These are phyloP conservation scores for Conus ventricosus DNA, from an alignment of 1,140 invertebrate genomes.

Conservation along the genomic window DNA sequence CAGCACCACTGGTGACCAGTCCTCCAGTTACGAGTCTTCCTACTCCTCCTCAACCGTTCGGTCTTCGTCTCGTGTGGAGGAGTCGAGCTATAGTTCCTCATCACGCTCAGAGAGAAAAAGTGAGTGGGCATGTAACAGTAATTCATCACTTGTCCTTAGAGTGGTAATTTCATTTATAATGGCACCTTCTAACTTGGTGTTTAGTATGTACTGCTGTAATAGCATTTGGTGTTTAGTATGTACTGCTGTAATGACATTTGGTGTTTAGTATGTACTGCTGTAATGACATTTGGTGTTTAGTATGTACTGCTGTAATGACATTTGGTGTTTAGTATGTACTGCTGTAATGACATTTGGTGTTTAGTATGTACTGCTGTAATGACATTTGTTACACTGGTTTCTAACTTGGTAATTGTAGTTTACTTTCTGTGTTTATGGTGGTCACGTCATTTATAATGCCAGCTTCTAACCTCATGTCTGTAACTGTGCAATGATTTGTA, in stretches of 20 bases:
- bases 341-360: too few species aligned
- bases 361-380: neutral
- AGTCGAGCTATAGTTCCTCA: slow-evolving; percentile 31
- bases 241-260: neutral
- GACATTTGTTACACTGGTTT: neutral
- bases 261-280: too few species aligned
- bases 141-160: too few species aligned
- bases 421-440: too few species aligned
- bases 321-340: neutral
- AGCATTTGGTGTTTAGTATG: neutral
- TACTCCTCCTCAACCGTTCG: slow-evolving; percentile 23
- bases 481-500: too few species aligned
- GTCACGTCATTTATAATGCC: too few species aligned
- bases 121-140: slow-evolving; percentile 25
- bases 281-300: too few species aligned
- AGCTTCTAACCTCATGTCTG: too few species aligned
- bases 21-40: slow-evolving; percentile 48
- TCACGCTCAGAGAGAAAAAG: slow-evolving; percentile 47
- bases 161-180: too few species aligned
- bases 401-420: neutral
- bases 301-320: neutral
- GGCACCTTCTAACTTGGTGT: too few species aligned
- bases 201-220: too few species aligned
- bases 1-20: slow-evolving; percentile 48
- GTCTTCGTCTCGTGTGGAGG: slow-evolving; percentile 14